A percentile compares a stretch with the other conserved stretches of the same genome.
phyloP scores from a whole-genome alignment of 1,140 invertebrate species.

The Uloborus diversus region DNA sequence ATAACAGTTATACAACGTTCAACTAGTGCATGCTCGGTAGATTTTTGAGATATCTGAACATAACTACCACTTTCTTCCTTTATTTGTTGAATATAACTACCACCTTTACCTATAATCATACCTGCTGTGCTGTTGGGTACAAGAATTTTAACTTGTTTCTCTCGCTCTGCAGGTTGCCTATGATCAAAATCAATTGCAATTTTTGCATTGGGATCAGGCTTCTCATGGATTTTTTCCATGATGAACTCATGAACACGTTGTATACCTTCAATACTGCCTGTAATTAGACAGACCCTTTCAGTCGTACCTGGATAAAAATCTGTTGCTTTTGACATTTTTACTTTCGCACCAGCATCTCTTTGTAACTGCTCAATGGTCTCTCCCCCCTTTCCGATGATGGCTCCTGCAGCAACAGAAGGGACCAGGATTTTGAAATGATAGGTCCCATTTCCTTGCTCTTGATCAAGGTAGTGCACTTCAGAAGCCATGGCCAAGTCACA shows the following conservation, averaged over 20 bases:
- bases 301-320: constrained; percentile 98
- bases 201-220: constrained; percentile 89
- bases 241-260: constrained; percentile 95
- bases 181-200: constrained; percentile 70
- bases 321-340: constrained; percentile 99
- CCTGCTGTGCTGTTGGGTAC: constrained; percentile 98
- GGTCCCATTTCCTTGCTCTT: constrained; percentile 69
- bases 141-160: constrained; percentile 90
- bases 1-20: constrained; percentile 98
- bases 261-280: constrained; percentile 91
- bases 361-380: constrained; percentile 97
- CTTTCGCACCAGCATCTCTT: constrained; percentile 82
- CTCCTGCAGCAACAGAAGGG: constrained; percentile 93
- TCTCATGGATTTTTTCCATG: constrained; percentile 97
- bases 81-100: constrained; percentile 97
- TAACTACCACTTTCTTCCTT: constrained; percentile 97
- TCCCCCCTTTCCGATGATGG: constrained; percentile 97
- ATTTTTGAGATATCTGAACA: constrained; percentile 98
- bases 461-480: constrained; percentile 87
- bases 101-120: constrained; percentile 98
- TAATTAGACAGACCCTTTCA: constrained; percentile 96
- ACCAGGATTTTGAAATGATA: constrained; percentile 91
- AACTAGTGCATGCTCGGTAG: constrained; percentile 93
- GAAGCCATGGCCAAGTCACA: too few species aligned
- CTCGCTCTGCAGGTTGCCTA: constrained; percentile 69